phyloP scores from a whole-genome alignment of 2,113 vertebrate genomes.

The Hemicordylus capensis region DNA sequence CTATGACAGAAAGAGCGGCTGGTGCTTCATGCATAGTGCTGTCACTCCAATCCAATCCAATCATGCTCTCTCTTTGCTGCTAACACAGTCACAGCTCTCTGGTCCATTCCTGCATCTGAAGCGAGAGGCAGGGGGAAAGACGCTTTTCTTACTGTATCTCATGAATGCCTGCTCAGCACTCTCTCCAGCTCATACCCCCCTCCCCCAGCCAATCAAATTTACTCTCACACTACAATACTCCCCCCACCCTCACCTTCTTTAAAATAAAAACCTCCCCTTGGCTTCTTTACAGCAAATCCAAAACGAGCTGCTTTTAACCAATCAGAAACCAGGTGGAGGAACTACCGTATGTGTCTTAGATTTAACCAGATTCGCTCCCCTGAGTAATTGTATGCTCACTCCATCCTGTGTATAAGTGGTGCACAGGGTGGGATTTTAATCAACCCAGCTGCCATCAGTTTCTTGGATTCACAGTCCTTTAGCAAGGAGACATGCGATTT shows the following conservation, averaged over 20 bases:
- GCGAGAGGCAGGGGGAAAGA: slow-evolving; percentile 16
- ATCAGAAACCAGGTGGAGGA: slow-evolving; percentile 1
- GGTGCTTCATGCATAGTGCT: slow-evolving; percentile 46
- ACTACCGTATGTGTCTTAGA: background rate
- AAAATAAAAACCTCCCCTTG: background rate
- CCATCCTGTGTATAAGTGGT: background rate
- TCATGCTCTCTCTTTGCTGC: slow-evolving; percentile 40
- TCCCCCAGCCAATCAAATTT: slow-evolving; percentile 31
- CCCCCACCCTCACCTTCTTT: background rate
- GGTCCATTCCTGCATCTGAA: slow-evolving; percentile 39
- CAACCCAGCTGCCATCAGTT: slow-evolving; percentile 1
- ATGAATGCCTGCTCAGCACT: slow-evolving; percentile 59
- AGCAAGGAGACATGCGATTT: background rate
- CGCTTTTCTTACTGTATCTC: slow-evolving; percentile 35
- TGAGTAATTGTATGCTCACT: background rate
- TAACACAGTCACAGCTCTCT: slow-evolving; percentile 35
- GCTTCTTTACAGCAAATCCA: slow-evolving; percentile 3
- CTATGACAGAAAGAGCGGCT: background rate
- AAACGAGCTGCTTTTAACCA: slow-evolving; percentile 27
- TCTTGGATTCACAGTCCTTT: background rate
- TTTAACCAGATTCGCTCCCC: background rate
- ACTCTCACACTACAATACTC: slow-evolving; percentile 19
- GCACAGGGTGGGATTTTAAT: background rate
- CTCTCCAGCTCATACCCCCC: slow-evolving; percentile 8
- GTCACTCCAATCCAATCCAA: slow-evolving; percentile 55